These are phyloP conservation scores for Ecdyonurus torrentis DNA, from an alignment of 2,888 invertebrate species.

Conservation along the genomic window DNA sequence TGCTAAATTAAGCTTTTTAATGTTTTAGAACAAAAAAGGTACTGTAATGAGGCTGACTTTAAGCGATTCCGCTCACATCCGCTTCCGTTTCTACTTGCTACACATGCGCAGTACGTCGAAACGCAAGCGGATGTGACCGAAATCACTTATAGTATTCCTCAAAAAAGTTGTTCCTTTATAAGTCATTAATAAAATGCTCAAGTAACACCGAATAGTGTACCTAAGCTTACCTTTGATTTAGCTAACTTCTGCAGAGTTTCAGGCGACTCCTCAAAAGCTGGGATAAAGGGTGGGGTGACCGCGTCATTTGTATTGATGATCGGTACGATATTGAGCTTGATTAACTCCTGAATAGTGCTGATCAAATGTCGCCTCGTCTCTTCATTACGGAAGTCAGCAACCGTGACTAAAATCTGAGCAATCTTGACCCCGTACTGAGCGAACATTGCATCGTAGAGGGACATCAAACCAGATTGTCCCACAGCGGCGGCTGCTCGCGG, in stretches of 20 bases:
- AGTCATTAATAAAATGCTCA: too few relatives aligned
- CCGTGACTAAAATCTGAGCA: conserved; percentile 97
- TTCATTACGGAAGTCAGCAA: conserved; percentile 96
- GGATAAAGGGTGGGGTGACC: conserved; percentile 88
- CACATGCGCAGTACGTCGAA: too few relatives aligned
- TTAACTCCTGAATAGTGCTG: conserved; percentile 83
- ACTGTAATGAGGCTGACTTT: too few relatives aligned
- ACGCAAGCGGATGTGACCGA: too few relatives aligned
- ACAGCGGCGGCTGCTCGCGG: conserved; percentile 93
- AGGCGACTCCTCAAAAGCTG: conserved; percentile 36
- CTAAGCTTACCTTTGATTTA: background rate
- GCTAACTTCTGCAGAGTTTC: background rate
- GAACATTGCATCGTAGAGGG: conserved; percentile 98
- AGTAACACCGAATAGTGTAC: too few relatives aligned
- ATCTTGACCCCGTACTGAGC: conserved; percentile 97
- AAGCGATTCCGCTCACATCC: too few relatives aligned
- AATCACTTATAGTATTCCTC: too few relatives aligned
- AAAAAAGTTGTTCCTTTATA: too few relatives aligned
- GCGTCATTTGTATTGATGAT: conserved; percentile 99
- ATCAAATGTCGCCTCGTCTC: conserved; percentile 83
- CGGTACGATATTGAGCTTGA: conserved; percentile 92
- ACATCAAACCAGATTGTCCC: conserved; percentile 97
- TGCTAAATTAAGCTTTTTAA: too few relatives aligned
- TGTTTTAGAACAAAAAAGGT: too few relatives aligned
- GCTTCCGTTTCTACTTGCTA: too few relatives aligned